Base-by-base conservation (phyloP, 2,113 vertebrate genomes). In the Saccopteryx bilineata region DNA sequence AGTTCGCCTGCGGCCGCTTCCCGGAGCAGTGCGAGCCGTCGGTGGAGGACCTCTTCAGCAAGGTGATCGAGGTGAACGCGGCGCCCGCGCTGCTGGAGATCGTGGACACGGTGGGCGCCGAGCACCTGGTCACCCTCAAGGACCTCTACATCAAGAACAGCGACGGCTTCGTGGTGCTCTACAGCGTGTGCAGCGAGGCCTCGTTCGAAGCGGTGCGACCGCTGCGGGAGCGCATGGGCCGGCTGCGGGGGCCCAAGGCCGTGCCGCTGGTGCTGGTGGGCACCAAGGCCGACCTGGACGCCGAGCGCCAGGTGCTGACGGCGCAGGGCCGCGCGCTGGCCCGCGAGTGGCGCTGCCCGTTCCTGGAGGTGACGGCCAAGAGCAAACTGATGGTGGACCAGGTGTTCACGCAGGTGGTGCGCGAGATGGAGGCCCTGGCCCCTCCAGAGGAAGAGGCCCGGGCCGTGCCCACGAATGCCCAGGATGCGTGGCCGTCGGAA, bases 301-400 rank as follows among this genome's bases (percentile, higher is more conserved):
- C 87, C 66, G 61, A 96, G 90, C 97, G 96, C 94, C 94, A 91
- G 93, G 94, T 96, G 61, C 96, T 88, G 50, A 87, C 82, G 60
- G 94, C 96, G 31, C 96, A 11, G 60, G 96, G 96, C 92, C 82
- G 92, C 91, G 95, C 80, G 75, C 95, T 97, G 85, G 96, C 96
- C 58, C 94, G 94, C 50, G 93, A 96, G 96, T 96, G 97, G 97
- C 90, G 94, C 5, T 97, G 94, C 90, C 96, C 83, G 5, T 95
- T 96, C 94, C 96, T 95, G 93, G 97, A 96, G 93, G 79, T 97
- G 83, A 96, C 90, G 68, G 94, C 96, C 90, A 95, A 96, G 97
- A 96, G 96, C 97, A 93, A 93, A 74, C 75, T 66, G 79, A 91
- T 93, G 94, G 97, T 96, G 94, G 93, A 96, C 93, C 94, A 68